These are phyloP conservation scores for Sciurus niger DNA, from an alignment of 2,113 vertebrate genomes.

Conservation along the genomic window DNA sequence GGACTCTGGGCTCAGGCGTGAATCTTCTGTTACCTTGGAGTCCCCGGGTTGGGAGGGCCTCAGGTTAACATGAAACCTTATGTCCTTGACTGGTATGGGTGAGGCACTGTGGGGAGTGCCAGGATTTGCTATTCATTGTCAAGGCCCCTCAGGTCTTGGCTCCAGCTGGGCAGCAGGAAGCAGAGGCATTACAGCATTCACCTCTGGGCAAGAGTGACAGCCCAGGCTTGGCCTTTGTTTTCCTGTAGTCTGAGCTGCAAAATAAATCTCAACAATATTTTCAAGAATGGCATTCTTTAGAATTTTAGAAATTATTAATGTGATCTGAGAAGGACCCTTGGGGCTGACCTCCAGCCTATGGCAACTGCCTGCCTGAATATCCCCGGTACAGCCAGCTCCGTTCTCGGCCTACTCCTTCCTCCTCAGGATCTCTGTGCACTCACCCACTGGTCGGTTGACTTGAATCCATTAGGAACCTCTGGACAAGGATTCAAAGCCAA, in stretches of 20 bases:
- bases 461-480: not conserved
- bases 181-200: not conserved
- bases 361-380: not conserved
- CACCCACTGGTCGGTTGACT: not conserved
- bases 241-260: not conserved
- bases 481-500: not conserved
- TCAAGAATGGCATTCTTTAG: conserved; percentile 2
- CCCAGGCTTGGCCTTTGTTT: not conserved
- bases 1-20: not conserved
- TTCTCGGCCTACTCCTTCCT: not conserved
- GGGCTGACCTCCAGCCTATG: not conserved
- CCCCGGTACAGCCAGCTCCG: not conserved
- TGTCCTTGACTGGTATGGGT: not conserved
- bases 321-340: not conserved
- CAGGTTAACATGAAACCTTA: not conserved
- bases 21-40: not conserved
- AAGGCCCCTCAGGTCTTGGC: not conserved
- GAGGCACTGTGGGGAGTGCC: not conserved
- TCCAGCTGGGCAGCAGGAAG: not conserved
- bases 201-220: not conserved
- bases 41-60: not conserved
- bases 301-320: conserved; percentile 48
- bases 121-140: not conserved
- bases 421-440: not conserved
- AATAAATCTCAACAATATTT: conserved; percentile 17